Percentiles rank a stretch among this genome's conserved stretches.
These are phyloP conservation scores for Himalopsyche anomala DNA, from an alignment of 2,888 invertebrate species.

Conservation along the genomic window DNA sequence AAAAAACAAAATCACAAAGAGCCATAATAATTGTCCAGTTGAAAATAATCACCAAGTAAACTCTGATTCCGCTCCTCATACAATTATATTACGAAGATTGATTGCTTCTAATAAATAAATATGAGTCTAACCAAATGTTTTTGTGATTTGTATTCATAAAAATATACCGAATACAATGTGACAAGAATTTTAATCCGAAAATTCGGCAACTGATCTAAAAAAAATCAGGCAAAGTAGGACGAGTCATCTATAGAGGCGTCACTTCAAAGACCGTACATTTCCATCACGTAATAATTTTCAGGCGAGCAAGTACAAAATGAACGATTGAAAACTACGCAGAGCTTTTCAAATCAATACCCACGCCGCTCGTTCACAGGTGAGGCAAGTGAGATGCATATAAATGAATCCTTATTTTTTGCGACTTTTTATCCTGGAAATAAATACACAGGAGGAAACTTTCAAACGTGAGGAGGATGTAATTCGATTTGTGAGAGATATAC, in stretches of 20 bases:
- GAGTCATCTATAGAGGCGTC: not conserved
- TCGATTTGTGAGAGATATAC: not conserved
- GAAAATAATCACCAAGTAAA: too few relatives aligned
- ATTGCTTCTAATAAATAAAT: too few relatives aligned
- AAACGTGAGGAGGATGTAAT: conserved; percentile 21
- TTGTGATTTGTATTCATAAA: too few relatives aligned
- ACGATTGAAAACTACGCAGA: conserved; percentile 18
- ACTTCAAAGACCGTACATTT: conserved; percentile 20
- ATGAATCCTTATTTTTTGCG: conserved; percentile 15
- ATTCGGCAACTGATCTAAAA: too few relatives aligned
- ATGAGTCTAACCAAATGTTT: too few relatives aligned
- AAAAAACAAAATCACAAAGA: too few relatives aligned
- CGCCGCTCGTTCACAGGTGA: conserved; percentile 20
- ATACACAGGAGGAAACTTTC: conserved; percentile 22
- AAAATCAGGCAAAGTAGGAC: too few relatives aligned
- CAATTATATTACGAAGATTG: too few relatives aligned
- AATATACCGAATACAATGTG: too few relatives aligned
- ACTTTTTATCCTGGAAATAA: conserved; percentile 18
- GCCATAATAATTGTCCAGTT: too few relatives aligned
- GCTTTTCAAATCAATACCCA: conserved; percentile 26
- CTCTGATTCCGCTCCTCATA: too few relatives aligned
- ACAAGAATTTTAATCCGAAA: too few relatives aligned
- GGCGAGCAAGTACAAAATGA: conserved; percentile 7
- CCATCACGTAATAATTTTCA: conserved; percentile 15
- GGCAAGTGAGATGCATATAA: conserved; percentile 7